phyloP scores from a whole-genome alignment of 2,797 vertebrate genomes.

The Glossophaga mutica region DNA sequence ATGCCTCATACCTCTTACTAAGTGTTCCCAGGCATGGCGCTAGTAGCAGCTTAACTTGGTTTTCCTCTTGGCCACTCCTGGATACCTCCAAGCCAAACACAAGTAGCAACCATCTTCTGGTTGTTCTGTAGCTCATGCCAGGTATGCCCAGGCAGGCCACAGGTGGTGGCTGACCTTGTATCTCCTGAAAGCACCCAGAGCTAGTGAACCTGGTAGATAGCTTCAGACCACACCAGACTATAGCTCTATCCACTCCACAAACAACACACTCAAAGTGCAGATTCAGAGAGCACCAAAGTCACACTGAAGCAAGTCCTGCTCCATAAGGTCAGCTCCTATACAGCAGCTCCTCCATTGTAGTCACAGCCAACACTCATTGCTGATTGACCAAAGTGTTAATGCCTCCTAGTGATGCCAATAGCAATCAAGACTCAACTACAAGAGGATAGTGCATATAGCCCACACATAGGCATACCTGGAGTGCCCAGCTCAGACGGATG shows the following conservation, averaged over 20 bases:
- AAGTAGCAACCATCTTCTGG: neutral
- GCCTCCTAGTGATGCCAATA: neutral
- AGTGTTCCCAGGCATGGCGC: neutral
- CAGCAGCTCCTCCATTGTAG: neutral
- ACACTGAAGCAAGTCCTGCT: neutral
- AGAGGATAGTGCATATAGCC: neutral
- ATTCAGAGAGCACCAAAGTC: neutral
- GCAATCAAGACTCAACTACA: neutral
- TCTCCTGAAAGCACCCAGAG: neutral
- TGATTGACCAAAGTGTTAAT: neutral
- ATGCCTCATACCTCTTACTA: neutral
- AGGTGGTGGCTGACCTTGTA: neutral
- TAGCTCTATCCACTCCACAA: no score
- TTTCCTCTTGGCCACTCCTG: neutral
- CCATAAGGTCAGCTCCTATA: neutral
- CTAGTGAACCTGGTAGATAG: neutral
- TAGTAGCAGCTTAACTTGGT: neutral
- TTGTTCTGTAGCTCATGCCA: neutral
- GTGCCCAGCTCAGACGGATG: neutral
- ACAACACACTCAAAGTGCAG: neutral
- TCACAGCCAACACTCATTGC: neutral
- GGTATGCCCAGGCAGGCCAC: neutral
- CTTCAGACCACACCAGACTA: no score
- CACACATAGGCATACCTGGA: neutral
- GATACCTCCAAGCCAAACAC: neutral